Conservation (phyloP, 2,888 invertebrate genomes). For the Thelaira solivaga region DNA sequence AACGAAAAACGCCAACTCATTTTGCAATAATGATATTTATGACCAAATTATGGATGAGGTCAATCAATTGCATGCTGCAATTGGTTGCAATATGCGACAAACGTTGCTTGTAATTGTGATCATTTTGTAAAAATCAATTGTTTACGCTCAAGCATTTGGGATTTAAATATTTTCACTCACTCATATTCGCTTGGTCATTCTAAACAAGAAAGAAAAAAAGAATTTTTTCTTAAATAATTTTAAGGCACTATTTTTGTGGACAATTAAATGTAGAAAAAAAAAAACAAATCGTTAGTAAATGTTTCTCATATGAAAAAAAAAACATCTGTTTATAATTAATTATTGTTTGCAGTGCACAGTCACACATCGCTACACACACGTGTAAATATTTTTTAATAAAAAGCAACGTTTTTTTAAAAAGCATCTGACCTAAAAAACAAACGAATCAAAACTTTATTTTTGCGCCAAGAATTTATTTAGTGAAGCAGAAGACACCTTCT, state of each 20-base stretch:
- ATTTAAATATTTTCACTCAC: background rate
- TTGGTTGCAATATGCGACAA: background rate
- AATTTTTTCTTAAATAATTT: background rate
- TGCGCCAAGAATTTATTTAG: no score
- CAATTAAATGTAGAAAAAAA: background rate
- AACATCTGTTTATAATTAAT: slow-evolving; percentile 10
- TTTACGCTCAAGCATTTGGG: slow-evolving; percentile 21
- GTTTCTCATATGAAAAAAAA: background rate
- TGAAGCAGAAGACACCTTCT: no score
- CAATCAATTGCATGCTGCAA: background rate
- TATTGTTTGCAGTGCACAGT: no score
- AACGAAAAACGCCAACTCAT: slow-evolving; percentile 47
- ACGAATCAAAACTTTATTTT: no score
- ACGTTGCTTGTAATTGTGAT: slow-evolving; percentile 1
- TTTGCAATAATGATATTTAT: slow-evolving; percentile 2
- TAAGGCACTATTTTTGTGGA: background rate
- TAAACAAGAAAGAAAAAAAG: no score
- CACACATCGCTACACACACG: no score
- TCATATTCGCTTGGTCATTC: slow-evolving; percentile 37
- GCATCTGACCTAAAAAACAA: no score
- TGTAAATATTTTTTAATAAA: no score
- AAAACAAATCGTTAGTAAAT: no score
- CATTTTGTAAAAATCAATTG: slow-evolving; percentile 15
- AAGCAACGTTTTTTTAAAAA: no score
- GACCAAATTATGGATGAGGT: slow-evolving; percentile 39